These are phyloP conservation scores for Meloidogyne exigua DNA, from an alignment of 1,140 invertebrate genomes.

Conservation along the genomic window DNA sequence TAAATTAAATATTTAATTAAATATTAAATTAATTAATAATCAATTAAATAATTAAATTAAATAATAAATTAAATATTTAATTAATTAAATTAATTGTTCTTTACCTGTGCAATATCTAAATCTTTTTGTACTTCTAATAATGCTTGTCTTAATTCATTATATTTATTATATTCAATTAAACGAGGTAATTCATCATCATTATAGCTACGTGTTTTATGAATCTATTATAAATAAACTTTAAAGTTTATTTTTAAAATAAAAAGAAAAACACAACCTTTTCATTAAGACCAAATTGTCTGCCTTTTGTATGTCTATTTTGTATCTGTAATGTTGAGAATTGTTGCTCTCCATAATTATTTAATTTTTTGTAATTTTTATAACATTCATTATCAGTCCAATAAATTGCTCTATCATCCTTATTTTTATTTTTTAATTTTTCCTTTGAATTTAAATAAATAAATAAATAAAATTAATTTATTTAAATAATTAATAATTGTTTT, in stretches of 20 bases:
- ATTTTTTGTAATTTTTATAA: neutral
- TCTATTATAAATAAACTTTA: neutral
- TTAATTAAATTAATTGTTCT: neutral
- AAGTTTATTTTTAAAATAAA: neutral
- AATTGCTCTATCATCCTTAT: neutral
- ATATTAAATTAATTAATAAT: no score
- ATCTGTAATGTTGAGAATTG: neutral
- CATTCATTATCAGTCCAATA: neutral
- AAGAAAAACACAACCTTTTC: neutral
- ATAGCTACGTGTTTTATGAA: neutral
- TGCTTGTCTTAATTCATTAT: neutral
- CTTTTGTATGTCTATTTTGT: neutral
- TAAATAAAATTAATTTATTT: no score
- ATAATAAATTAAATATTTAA: no score
- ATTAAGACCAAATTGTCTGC: neutral
- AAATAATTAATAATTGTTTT: neutral
- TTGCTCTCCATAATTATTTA: neutral
- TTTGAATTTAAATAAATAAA: no score
- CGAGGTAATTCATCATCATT: constrained; percentile 4
- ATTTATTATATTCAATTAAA: neutral
- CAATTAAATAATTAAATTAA: neutral
- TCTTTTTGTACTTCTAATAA: constrained; percentile 1
- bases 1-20: neutral
- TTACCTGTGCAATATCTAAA: neutral
- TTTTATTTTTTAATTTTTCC: neutral